Base-by-base conservation (phyloP, 2,797 vertebrate species). In the Stomatorhinus walkeri region DNA sequence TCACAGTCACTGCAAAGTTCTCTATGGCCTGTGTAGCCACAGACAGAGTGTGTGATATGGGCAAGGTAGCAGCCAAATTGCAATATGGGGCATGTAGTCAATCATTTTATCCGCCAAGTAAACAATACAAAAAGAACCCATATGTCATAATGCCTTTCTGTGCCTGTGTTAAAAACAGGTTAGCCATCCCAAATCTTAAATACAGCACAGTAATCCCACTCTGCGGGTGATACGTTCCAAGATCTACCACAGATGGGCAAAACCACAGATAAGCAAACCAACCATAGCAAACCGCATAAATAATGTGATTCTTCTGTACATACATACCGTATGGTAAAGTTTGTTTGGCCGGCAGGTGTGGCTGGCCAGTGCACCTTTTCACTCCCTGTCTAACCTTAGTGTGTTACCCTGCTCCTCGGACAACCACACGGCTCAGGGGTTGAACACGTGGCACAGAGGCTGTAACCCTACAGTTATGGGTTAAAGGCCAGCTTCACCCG, bases 1-100 rank as follows among this genome's bases (percentile, higher is more conserved):
- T 99, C 91, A 99, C 97, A 0, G 97, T 97, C 94, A 98, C 93
- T 19, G 98, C 98, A 93, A 99, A 99, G 92, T 97, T 99, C 93
- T 99, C 98, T 32, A 99, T 96, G 81, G 98, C 98, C 98, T 99
- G 76, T 85, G 91, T 91, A 85, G 87, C 79, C 81, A 92, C 2
- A 87, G n/a, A 84, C 22, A 84, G 4, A 46, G n/a, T 22, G 4
- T 48, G 81, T 24, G n/a, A 84, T n/a, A n/a, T 28, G 32, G 16
- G 7, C 6, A n/a, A 9, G 28, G 24, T 2, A 4, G n/a, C 10
- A 86, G 22, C 3, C 84, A 87, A 52, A 32, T 8, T 6, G 5
- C 49, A 28, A 16, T 59, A 59, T 22, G 28, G 32, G 43, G n/a
- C 81, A 84, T 51, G 46, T 12, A 46, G 46, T 49, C 22, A 14